These are phyloP conservation scores for Indicator indicator DNA, from an alignment of 2,113 vertebrate species.

Conservation along the genomic window DNA sequence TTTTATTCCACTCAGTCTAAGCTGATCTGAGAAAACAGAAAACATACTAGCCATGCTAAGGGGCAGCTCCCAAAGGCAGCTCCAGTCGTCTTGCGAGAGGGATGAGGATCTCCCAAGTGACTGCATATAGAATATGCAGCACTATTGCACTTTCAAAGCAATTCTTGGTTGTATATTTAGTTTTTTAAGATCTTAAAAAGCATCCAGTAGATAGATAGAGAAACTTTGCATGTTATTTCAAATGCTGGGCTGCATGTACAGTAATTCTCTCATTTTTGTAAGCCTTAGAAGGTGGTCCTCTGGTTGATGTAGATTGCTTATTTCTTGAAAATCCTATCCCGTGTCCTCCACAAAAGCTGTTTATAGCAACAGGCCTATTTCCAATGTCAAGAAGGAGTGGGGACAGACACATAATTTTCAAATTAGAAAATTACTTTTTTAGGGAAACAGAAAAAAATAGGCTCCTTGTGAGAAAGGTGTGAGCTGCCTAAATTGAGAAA, in stretches of 20 bases:
- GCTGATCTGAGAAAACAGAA: neutral
- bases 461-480: constrained; percentile 50
- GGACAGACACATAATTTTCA: constrained; percentile 28
- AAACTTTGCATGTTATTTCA: neutral
- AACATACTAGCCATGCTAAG: constrained; percentile 1
- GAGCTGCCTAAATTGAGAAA: constrained; percentile 56
- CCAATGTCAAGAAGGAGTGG: neutral
- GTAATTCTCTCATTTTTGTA: neutral
- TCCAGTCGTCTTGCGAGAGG: neutral
- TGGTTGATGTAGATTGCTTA: constrained; percentile 72
- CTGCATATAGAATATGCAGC: neutral
- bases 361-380: constrained; percentile 43
- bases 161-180: neutral
- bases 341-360: constrained; percentile 56
- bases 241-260: neutral
- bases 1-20: neutral
- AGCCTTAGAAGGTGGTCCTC: constrained; percentile 59
- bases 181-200: neutral
- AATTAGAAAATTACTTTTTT: constrained; percentile 13
- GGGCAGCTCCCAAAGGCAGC: neutral
- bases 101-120: constrained; percentile 1
- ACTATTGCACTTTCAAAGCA: neutral
- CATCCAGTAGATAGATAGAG: neutral
- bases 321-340: constrained; percentile 78
- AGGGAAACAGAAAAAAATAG: constrained; percentile 34